Evolutionary conservation across 2,888 invertebrate species (phyloP), one percentile per base, ranked within the genome.

Genomic region (Gonocerus acuteangulatus): DNA sequence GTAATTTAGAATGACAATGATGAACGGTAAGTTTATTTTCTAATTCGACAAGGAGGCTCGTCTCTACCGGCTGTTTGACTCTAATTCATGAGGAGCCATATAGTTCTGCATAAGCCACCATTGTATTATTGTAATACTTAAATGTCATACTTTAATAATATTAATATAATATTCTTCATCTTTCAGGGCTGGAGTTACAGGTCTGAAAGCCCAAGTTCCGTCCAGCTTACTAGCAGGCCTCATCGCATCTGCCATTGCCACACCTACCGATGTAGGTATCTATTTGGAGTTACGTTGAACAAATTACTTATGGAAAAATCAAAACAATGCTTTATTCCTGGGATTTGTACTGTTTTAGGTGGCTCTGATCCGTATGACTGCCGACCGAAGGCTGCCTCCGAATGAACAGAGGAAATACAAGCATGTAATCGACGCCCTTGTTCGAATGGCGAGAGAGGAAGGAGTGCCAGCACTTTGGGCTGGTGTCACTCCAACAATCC

Each of bases 291-390:
- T 3, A 42, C 3, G 3, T n/a, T 42, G 44, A 42, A 16, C 13
- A 13, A 27, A 27, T 27, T 27, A 27, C 9, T 4, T 9, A 4
- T 27, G 4, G 27, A 4, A 6, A 27, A 27, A 27, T 9, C 27
- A 27, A 27, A 4, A 27, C 27, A 6, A 27, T 27, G 4, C 4
- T 4, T 27, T 27, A 4, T 6, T 27, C 27, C 9, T 9, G 4
- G 4, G 4, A 6, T 4, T 27, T 27, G 4, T 27, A 6, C 9
- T 27, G 9, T 6, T 27, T 27, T 11, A 69, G 68, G 89, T 97
- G 44, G 88, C 94, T 0, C 81, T 99, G 44, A 93, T 99, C 67
- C 80, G 99, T 63, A 99, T 99, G 99, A 96, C 96, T 16, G 85
- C 95, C 0, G 96, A 99, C 76, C 97, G 97, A 13, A 82, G 95